Conservation (phyloP, 2,113 vertebrate species). For the Hyperoodon ampullatus region DNA sequence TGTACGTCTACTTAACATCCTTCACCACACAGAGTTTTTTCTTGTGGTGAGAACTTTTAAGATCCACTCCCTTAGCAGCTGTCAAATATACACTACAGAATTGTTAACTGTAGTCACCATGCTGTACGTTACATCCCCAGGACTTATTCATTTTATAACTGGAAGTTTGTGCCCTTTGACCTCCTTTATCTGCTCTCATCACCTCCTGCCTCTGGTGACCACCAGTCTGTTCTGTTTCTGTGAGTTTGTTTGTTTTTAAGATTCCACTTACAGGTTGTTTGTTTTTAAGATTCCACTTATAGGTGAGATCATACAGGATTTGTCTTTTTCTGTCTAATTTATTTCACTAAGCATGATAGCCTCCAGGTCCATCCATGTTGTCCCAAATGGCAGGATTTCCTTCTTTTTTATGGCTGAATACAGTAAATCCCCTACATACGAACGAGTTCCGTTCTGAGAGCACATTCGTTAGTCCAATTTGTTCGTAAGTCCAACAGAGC, state of each 20-base stretch:
- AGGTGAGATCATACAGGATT: not conserved
- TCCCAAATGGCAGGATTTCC: not conserved
- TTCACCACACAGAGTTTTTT: not conserved
- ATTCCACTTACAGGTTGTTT: too few relatives aligned
- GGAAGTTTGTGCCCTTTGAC: not conserved
- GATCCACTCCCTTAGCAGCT: not conserved
- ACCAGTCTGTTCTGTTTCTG: not conserved
- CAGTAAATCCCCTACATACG: too few relatives aligned
- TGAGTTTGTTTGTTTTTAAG: not conserved
- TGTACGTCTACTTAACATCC: not conserved
- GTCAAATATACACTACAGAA: not conserved
- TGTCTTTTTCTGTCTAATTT: not conserved
- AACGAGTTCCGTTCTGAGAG: too few relatives aligned
- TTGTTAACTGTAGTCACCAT: not conserved
- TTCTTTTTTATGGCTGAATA: not conserved
- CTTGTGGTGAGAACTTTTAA: not conserved
- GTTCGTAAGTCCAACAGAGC: too few relatives aligned
- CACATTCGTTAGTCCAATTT: too few relatives aligned
- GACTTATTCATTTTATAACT: not conserved
- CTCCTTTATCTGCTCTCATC: not conserved
- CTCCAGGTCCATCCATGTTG: not conserved
- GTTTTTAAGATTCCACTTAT: not conserved
- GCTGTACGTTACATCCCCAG: not conserved
- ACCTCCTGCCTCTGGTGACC: not conserved
- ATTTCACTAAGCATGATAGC: not conserved